Evolutionary conservation across 2,888 invertebrate species (phyloP).

Genomic region (Cyclophora albipunctata): DNA sequence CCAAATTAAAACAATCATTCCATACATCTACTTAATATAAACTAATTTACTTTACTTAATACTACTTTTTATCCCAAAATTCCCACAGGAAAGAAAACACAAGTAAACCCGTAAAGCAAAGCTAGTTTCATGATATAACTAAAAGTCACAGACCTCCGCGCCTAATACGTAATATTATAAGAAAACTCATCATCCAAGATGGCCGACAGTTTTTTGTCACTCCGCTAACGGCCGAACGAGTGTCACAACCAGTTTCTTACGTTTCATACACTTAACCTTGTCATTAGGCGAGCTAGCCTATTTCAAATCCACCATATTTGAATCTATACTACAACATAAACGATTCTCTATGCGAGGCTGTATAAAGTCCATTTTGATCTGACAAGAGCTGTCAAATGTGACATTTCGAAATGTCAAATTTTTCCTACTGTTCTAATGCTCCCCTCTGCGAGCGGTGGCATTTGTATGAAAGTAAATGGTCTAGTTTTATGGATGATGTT

Average conservation of each 20-base stretch:
- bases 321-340: not conserved
- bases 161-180: constrained; percentile 32
- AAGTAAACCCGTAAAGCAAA: not conserved
- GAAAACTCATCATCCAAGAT: constrained; percentile 55
- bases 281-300: constrained; percentile 57
- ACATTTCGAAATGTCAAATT: constrained; percentile 22
- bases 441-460: constrained; percentile 32
- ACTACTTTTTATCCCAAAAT: too few relatives aligned
- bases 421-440: constrained; percentile 38
- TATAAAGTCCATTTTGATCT: too few relatives aligned
- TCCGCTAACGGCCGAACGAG: constrained; percentile 48
- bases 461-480: constrained; percentile 24
- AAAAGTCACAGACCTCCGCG: constrained; percentile 1
- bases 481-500: constrained; percentile 6
- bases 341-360: not conserved
- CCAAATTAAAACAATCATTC: too few relatives aligned
- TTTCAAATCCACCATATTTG: constrained; percentile 33
- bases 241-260: constrained; percentile 55
- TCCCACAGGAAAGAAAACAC: too few relatives aligned
- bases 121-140: too few relatives aligned
- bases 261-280: constrained; percentile 58
- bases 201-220: constrained; percentile 55
- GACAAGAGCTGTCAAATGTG: constrained; percentile 9
- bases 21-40: too few relatives aligned
- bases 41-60: too few relatives aligned